Conservation (phyloP, 2,113 vertebrate genomes). For the Xyliphius kryptos region DNA sequence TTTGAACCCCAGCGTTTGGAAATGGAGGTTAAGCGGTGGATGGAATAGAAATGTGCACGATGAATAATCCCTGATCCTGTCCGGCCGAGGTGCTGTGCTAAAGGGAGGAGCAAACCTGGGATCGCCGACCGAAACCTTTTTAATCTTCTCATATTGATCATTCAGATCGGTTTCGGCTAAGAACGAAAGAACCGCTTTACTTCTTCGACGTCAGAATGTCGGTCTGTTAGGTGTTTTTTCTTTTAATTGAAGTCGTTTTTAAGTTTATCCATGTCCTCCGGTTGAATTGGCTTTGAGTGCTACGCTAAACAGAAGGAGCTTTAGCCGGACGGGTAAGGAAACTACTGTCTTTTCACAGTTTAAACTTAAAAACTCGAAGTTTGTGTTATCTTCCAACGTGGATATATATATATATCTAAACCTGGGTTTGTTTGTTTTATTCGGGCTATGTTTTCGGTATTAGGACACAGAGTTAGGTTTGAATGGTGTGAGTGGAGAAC, state of each 20-base stretch:
- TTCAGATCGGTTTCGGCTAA: background rate
- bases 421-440: background rate
- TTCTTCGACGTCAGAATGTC: background rate
- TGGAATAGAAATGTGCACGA: background rate
- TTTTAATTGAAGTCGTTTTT: background rate
- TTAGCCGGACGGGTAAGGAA: slow-evolving; percentile 27
- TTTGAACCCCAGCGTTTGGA: slow-evolving; percentile 49
- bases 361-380: background rate
- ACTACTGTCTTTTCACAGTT: background rate
- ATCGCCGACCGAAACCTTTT: slow-evolving; percentile 13
- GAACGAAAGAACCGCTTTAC: background rate
- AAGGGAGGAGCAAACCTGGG: slow-evolving; percentile 39
- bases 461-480: too few species aligned
- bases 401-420: too few species aligned
- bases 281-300: slow-evolving; percentile 15
- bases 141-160: slow-evolving; percentile 6
- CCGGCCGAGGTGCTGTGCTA: slow-evolving; percentile 12
- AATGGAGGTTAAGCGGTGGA: slow-evolving; percentile 47
- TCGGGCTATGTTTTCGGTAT: too few species aligned
- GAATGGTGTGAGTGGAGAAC: too few species aligned
- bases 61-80: slow-evolving; percentile 21
- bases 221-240: background rate
- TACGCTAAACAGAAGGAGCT: slow-evolving; percentile 14
- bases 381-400: too few species aligned
- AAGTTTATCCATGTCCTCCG: background rate